These are phyloP conservation scores for Eulemur albifrons DNA, from an alignment of 2,797 vertebrate genomes.

Conservation along the genomic window DNA sequence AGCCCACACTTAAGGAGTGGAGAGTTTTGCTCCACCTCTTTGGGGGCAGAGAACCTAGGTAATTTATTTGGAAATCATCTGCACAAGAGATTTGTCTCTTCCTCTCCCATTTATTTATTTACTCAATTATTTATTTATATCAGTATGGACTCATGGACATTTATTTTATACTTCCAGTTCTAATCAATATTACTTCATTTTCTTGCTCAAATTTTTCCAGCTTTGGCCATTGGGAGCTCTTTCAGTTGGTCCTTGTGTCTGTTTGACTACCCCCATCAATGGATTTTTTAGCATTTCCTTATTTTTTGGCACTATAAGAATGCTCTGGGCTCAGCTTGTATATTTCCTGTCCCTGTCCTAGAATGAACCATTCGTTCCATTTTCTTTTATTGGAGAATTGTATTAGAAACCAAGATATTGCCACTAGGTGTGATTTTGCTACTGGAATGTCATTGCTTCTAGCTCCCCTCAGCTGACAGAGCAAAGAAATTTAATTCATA, in stretches of 20 bases:
- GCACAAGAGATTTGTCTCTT: background rate
- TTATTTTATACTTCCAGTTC: conserved; percentile 43
- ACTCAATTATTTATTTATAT: conserved; percentile 24
- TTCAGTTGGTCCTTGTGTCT: background rate
- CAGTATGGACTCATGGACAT: background rate
- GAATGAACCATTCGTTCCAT: background rate
- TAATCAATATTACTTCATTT: conserved; percentile 42
- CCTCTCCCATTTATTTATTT: background rate
- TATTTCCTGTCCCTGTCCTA: background rate
- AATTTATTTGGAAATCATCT: conserved; percentile 29
- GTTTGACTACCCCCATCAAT: background rate
- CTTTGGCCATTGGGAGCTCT: background rate
- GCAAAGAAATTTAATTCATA: background rate
- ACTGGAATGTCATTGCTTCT: background rate
- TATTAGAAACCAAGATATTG: background rate
- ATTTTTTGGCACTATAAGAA: background rate
- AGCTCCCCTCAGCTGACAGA: background rate
- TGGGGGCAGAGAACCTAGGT: background rate
- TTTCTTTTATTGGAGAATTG: background rate
- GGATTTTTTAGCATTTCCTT: background rate
- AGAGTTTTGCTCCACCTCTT: background rate
- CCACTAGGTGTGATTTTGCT: background rate
- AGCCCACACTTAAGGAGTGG: background rate
- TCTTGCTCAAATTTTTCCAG: background rate
- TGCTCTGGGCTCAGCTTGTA: background rate